Evolutionary conservation across 2,797 vertebrate genomes (phyloP).

Genomic region (Manis crassicaudata): DNA sequence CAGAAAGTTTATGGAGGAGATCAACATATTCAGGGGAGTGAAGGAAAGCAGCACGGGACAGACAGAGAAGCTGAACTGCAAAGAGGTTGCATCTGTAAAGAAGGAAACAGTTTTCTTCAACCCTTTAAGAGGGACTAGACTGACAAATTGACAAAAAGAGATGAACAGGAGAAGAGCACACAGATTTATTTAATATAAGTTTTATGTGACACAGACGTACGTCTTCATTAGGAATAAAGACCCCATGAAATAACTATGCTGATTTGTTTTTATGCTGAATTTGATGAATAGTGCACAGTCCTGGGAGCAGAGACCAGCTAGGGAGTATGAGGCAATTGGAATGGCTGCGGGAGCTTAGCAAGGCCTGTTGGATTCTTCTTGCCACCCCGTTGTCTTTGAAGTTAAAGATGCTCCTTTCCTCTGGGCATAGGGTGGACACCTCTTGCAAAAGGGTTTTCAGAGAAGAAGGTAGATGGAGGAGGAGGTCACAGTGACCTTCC

Average conservation of each 20-base stretch:
- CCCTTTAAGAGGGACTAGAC: not conserved
- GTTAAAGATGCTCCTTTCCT: not conserved
- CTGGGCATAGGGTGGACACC: not conserved
- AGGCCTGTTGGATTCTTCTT: not conserved
- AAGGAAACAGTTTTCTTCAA: not conserved
- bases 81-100: not conserved
- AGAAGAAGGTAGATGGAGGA: not conserved
- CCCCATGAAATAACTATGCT: not conserved
- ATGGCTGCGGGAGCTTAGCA: accelerated
- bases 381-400: not conserved
- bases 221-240: not conserved
- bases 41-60: not conserved
- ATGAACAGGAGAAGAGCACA: not conserved
- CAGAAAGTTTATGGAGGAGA: not conserved
- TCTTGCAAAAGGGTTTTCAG: not conserved
- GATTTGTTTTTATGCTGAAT: not conserved
- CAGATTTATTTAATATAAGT: not conserved
- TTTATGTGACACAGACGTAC: not conserved
- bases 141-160: not conserved
- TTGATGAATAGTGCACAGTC: not conserved
- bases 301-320: no score
- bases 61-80: not conserved
- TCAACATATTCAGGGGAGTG: not conserved
- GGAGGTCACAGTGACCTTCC: not conserved
- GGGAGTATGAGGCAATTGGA: not conserved